phyloP scores from a whole-genome alignment of 2,797 vertebrate species.

The Phyllotis vaccarum region DNA sequence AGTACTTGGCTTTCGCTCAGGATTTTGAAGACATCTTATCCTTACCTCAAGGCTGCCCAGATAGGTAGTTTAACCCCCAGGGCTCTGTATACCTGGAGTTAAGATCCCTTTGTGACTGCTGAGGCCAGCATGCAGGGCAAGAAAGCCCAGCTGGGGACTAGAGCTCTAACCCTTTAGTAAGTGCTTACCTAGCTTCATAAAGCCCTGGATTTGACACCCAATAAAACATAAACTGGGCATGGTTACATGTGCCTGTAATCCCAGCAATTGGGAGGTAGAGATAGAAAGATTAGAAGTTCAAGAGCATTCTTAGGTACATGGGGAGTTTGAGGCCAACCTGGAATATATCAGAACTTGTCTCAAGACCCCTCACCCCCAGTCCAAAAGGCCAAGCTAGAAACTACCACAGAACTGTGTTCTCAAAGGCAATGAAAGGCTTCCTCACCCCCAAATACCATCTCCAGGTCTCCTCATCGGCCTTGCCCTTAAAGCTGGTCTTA shows the following conservation, averaged over 20 bases:
- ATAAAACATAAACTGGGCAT: background rate
- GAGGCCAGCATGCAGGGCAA: background rate
- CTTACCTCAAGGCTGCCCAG: background rate
- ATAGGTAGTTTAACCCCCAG: fast-evolving
- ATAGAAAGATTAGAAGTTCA: background rate
- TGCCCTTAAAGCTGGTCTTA: background rate
- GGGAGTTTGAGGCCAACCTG: background rate
- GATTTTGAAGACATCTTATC: too few relatives aligned
- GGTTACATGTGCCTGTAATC: background rate
- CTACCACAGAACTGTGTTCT: background rate
- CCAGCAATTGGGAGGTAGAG: background rate
- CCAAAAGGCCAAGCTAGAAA: background rate
- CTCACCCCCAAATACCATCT: background rate
- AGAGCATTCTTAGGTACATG: background rate
- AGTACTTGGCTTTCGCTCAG: too few relatives aligned
- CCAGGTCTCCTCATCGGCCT: background rate
- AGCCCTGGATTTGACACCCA: background rate
- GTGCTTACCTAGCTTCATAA: too few relatives aligned
- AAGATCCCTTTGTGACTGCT: background rate
- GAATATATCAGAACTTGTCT: background rate
- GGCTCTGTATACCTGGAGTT: background rate
- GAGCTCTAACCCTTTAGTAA: background rate
- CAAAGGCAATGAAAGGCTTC: background rate
- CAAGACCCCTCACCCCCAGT: background rate
- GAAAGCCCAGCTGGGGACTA: background rate